Evolutionary conservation across 2,797 vertebrate genomes (phyloP).

Genomic region (Gymnopithys bicolor): DNA sequence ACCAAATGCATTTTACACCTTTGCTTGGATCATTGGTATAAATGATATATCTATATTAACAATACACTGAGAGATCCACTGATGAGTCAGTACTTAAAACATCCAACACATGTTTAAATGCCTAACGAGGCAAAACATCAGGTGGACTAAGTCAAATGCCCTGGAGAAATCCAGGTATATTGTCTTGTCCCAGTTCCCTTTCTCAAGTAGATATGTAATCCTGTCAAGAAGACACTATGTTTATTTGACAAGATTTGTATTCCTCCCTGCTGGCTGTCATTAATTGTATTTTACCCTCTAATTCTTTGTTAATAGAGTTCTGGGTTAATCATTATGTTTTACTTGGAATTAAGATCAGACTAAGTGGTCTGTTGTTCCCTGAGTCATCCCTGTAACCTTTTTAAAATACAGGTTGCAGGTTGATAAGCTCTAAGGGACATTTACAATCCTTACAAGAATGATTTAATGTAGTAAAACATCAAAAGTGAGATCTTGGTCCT

Average conservation of each 20-base stretch:
- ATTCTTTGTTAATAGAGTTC: slow-evolving; percentile 26
- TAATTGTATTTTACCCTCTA: not conserved
- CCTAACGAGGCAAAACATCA: not conserved
- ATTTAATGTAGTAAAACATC: not conserved
- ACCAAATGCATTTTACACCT: not conserved
- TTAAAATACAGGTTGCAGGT: slow-evolving; percentile 5
- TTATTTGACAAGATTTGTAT: slow-evolving; percentile 1
- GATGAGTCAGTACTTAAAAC: not conserved
- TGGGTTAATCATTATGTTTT: slow-evolving; percentile 5
- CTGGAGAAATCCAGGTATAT: not conserved
- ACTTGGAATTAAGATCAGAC: not conserved
- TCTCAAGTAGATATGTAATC: not conserved
- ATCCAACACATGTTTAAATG: not conserved
- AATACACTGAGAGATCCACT: not conserved
- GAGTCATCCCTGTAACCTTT: not conserved
- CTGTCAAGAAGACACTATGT: not conserved
- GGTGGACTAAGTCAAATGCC: not conserved
- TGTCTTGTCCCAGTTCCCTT: not conserved
- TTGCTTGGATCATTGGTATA: not conserved
- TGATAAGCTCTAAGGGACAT: not conserved
- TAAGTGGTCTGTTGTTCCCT: not conserved
- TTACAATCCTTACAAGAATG: not conserved
- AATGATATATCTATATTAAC: not conserved
- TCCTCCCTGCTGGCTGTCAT: not conserved
- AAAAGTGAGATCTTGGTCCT: not conserved